Percentiles rank a stretch among this genome's conserved stretches.
Conservation (phyloP, 1,140 invertebrate genomes). For the Cotesia chilonis region DNA sequence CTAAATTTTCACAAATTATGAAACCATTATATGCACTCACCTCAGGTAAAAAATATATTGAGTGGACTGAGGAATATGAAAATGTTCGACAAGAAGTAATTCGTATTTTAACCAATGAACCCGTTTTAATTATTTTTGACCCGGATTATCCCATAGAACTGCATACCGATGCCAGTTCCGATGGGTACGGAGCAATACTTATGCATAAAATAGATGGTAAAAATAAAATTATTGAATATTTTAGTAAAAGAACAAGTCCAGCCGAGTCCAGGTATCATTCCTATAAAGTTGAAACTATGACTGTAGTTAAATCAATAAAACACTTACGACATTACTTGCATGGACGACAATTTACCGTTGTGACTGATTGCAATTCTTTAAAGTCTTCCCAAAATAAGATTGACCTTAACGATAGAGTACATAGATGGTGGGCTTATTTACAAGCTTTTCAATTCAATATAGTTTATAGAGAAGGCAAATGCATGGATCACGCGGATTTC, state of each 20-base stretch:
- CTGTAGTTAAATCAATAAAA: no score
- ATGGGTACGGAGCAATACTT: constrained; percentile 39
- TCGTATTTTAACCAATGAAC: constrained; percentile 37
- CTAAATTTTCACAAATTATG: no score
- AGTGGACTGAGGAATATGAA: no score
- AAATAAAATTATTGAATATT: constrained; percentile 45
- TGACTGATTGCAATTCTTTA: constrained; percentile 53
- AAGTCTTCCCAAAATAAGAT: constrained; percentile 49
- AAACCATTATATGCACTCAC: no score
- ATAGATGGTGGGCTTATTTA: constrained; percentile 54
- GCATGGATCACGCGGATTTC: no score
- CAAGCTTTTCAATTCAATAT: constrained; percentile 50
- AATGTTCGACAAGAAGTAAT: no score
- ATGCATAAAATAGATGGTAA: constrained; percentile 42
- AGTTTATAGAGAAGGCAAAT: no score
- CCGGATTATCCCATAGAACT: constrained; percentile 50
- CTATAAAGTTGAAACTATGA: no score
- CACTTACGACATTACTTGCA: constrained; percentile 45
- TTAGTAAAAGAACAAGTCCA: constrained; percentile 47
- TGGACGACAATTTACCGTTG: constrained; percentile 36
- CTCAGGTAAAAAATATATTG: no score
- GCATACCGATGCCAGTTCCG: constrained; percentile 32
- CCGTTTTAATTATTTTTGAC: no score
- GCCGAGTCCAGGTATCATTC: constrained; percentile 29
- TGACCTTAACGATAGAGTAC: constrained; percentile 51